These are phyloP conservation scores for Zoanthus sociatus DNA, from an alignment of 92 coral and sea anemone species.

Conservation along the genomic window DNA sequence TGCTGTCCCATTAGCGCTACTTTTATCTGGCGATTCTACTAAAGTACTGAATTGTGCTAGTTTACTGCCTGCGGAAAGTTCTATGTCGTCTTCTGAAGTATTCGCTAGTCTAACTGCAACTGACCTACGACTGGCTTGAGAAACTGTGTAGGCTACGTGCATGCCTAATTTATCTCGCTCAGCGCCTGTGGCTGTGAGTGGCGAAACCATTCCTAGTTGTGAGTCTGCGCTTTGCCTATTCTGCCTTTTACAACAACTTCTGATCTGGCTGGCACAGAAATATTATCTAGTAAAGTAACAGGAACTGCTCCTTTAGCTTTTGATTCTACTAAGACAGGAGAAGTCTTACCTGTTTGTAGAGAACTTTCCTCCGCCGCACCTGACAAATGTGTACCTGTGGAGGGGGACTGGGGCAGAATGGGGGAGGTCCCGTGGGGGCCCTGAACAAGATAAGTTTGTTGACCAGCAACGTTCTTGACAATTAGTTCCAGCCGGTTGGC, in stretches of 20 bases:
- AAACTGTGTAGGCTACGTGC: conserved; percentile 48
- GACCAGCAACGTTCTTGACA: too few relatives aligned
- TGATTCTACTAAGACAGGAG: background rate
- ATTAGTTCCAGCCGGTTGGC: too few relatives aligned
- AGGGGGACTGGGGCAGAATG: too few relatives aligned
- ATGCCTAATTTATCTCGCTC: background rate
- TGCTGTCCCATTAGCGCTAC: background rate
- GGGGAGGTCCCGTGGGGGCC: too few relatives aligned
- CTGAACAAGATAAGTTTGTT: too few relatives aligned
- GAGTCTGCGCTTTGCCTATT: conserved; percentile 7
- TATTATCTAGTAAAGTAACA: conserved; percentile 16
- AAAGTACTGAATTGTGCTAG: conserved; percentile 42
- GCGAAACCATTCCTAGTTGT: conserved; percentile 16
- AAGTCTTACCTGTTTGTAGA: too few relatives aligned
- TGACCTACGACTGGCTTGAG: conserved; percentile 27
- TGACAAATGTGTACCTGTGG: too few relatives aligned
- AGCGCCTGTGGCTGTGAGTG: conserved; percentile 6
- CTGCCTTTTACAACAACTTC: conserved; percentile 14
- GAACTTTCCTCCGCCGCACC: too few relatives aligned
- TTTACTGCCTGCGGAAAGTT: conserved; percentile 39
- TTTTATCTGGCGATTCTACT: conserved; percentile 15
- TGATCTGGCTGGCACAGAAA: conserved; percentile 14
- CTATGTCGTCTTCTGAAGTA: conserved; percentile 38
- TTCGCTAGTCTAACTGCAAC: conserved; percentile 48
- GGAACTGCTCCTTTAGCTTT: conserved; percentile 1